These are phyloP conservation scores for Reticulitermes speratus DNA, from an alignment of 1,140 invertebrate genomes.

Conservation along the genomic window DNA sequence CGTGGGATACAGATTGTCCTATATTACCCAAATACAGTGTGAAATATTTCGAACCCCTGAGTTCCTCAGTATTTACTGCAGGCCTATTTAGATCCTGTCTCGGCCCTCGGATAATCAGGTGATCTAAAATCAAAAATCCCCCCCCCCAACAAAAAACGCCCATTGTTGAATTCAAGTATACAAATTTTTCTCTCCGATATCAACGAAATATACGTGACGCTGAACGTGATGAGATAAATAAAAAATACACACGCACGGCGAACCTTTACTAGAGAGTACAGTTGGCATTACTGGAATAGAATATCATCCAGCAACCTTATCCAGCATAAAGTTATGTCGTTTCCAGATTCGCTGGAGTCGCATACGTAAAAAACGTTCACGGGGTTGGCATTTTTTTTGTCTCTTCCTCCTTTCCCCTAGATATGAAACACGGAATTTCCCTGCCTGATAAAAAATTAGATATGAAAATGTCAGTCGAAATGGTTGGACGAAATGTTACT, in stretches of 20 bases:
- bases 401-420: no score
- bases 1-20: no score
- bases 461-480: no score
- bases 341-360: background rate
- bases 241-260: background rate
- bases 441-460: no score
- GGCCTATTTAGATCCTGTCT: background rate
- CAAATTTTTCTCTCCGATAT: background rate
- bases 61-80: background rate
- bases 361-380: no score
- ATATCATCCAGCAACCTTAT: background rate
- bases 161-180: background rate
- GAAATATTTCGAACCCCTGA: background rate
- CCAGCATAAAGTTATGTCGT: background rate
- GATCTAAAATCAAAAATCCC: background rate
- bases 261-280: background rate
- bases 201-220: background rate
- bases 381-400: no score
- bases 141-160: background rate
- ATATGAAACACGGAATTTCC: no score
- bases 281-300: background rate
- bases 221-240: slow-evolving; percentile 2
- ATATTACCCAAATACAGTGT: background rate
- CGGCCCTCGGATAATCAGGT: background rate
- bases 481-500: no score